Conservation (phyloP, 2,888 invertebrate genomes). For the Tipula unca region DNA sequence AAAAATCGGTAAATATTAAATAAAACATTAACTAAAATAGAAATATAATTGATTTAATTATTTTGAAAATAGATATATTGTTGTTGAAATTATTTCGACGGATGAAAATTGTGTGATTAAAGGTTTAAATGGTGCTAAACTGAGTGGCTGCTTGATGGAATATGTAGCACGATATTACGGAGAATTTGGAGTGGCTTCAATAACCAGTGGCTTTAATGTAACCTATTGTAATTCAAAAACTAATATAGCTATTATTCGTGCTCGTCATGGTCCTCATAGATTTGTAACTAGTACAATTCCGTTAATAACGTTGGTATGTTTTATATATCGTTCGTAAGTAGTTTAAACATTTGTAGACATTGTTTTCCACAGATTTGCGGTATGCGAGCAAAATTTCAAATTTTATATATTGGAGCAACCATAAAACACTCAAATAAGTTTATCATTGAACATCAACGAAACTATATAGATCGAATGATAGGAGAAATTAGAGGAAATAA, state of each 20-base stretch:
- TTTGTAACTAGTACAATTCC: slow-evolving; percentile 62
- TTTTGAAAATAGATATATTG: slow-evolving; percentile 50
- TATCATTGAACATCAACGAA: slow-evolving; percentile 58
- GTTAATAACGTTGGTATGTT: slow-evolving; percentile 49
- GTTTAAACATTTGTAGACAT: not conserved
- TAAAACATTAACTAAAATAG: not conserved
- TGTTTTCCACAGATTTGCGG: slow-evolving; percentile 45
- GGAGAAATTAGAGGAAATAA: slow-evolving; percentile 51
- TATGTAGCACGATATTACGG: slow-evolving; percentile 65
- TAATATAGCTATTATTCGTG: slow-evolving; percentile 61
- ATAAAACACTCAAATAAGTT: slow-evolving; percentile 70
- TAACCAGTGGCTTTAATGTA: slow-evolving; percentile 60
- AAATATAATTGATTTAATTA: not conserved
- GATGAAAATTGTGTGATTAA: not conserved
- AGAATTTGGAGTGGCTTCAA: slow-evolving; percentile 64
- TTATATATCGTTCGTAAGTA: not conserved
- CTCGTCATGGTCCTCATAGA: slow-evolving; percentile 66
- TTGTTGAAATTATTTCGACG: slow-evolving; percentile 49
- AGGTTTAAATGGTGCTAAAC: not conserved
- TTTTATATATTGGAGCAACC: slow-evolving; percentile 68
- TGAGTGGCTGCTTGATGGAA: slow-evolving; percentile 42
- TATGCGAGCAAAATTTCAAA: slow-evolving; percentile 51
- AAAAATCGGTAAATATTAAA: slow-evolving; percentile 50
- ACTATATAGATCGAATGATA: slow-evolving; percentile 56
- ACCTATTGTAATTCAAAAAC: slow-evolving; percentile 75